phyloP scores from a whole-genome alignment of 2,797 vertebrate genomes.

The Macrochelys suwanniensis region DNA sequence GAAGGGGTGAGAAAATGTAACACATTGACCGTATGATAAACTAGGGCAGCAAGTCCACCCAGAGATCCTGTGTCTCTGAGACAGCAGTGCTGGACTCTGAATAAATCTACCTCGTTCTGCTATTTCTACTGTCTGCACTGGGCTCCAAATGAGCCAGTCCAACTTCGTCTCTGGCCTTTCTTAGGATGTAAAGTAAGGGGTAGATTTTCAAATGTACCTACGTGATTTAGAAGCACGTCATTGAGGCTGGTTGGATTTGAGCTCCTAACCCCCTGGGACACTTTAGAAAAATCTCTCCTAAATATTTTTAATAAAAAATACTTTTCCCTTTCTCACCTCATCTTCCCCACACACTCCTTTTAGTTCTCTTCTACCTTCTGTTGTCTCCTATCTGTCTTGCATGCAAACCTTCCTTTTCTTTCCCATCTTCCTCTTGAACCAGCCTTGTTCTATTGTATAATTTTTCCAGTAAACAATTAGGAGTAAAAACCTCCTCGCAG shows the following conservation, averaged over 20 bases:
- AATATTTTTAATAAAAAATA: neutral
- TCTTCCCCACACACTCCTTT: neutral
- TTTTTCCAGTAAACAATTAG: neutral
- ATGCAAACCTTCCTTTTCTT: neutral
- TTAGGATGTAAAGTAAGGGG: neutral
- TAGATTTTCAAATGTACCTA: neutral
- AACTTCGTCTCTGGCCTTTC: neutral
- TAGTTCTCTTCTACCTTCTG: neutral
- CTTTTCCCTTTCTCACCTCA: neutral
- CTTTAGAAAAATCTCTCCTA: neutral
- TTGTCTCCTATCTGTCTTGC: neutral
- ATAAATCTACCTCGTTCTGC: neutral
- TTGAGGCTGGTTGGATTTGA: neutral
- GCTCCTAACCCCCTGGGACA: neutral
- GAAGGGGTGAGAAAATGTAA: neutral
- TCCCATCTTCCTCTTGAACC: neutral
- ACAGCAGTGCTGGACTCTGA: neutral
- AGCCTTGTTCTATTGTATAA: neutral
- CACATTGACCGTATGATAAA: rapidly evolving
- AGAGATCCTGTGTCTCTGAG: neutral
- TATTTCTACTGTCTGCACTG: rapidly evolving
- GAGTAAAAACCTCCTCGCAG: neutral
- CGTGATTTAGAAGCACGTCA: neutral
- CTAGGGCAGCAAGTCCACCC: neutral
- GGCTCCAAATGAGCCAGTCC: neutral